Base-by-base conservation (phyloP, 2,113 vertebrate genomes). In the Spheniscus mendiculus region DNA sequence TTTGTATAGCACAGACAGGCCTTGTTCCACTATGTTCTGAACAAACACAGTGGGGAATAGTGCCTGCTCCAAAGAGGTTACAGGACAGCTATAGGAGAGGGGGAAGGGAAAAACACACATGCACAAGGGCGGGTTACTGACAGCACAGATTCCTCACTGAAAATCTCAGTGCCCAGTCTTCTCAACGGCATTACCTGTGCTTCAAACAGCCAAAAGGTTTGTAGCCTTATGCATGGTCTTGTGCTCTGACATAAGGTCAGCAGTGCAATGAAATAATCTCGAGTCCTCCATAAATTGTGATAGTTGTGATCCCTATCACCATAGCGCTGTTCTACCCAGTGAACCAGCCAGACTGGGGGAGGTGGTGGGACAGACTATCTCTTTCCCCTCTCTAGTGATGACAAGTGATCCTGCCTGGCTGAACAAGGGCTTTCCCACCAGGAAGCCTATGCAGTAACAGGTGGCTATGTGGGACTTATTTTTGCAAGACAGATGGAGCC, bases 401-500 rank as follows among this genome's bases (percentile, higher is more conserved):
- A 69, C 32, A 70, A 95, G 65, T 32, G 69, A 63, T 78, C 66
- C 56, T 69, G 65, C 83, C 27, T 0, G 5, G 45, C 52, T 53
- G 61, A 96, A 65, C 44, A 69, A 44, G 45, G 83, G 26, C 42
- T 95, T 97, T 95, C 78, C 85, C 66, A 86, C 50, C 2, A 16
- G 87, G 89, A 87, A 93, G 66, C 14, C 74, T 61, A 3, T 49
- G 47, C 49, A 69, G 53, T 49, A 85, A 85, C 49, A 53, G 50
- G 93, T 69, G 93, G 53, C 63, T 86, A 30, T 47, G 58, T 71
- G 65, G 63, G 71, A 94, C 62, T 92, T 92, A n/a, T 38, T 91
- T 94, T 95, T 73, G 77, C 18, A 36, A 92, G 89, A 90, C 87
- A 96, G 91, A 91, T 94, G 89, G 89, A 95, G 26, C 78, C 82